A percentile compares a stretch with the other conserved stretches of the same genome.
Evolutionary conservation across 1,140 invertebrate species (phyloP).

Genomic region (Copidosoma floridanum): DNA sequence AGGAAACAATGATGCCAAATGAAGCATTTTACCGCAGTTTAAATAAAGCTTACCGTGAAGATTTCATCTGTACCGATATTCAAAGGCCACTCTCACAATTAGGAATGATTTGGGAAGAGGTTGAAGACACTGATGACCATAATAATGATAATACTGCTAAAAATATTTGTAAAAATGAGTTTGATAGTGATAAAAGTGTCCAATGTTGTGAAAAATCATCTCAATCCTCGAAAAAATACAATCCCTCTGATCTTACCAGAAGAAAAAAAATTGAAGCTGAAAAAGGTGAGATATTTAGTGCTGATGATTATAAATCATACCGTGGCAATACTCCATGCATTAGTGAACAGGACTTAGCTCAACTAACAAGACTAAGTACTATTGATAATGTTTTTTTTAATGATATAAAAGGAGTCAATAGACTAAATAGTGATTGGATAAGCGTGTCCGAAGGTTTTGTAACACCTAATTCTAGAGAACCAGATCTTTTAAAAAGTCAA

Average conservation of each 20-base stretch:
- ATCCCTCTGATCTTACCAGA: too few species aligned
- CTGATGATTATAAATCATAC: slow-evolving; percentile 78
- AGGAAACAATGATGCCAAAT: slow-evolving; percentile 65
- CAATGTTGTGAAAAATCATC: too few species aligned
- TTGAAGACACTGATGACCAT: slow-evolving; percentile 54
- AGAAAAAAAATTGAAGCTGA: slow-evolving; percentile 50
- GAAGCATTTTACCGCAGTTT: slow-evolving; percentile 87
- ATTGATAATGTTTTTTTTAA: slow-evolving; percentile 75
- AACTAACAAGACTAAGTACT: slow-evolving; percentile 70
- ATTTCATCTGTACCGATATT: slow-evolving; percentile 66
- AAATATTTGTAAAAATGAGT: slow-evolving; percentile 40
- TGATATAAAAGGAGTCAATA: slow-evolving; percentile 76
- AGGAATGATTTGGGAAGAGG: slow-evolving; percentile 79
- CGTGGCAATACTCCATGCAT: slow-evolving; percentile 71
- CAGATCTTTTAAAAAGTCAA: slow-evolving; percentile 59
- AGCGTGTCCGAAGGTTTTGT: slow-evolving; percentile 75
- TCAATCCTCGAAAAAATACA: too few species aligned
- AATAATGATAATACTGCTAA: slow-evolving; percentile 48
- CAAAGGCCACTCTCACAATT: slow-evolving; percentile 67
- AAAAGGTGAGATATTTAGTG: slow-evolving; percentile 69
- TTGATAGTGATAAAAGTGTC: too few species aligned
- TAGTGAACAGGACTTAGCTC: slow-evolving; percentile 74
- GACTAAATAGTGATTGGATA: slow-evolving; percentile 71
- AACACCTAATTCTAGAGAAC: slow-evolving; percentile 69
- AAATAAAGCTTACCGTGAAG: slow-evolving; percentile 82